Evolutionary conservation across 2,797 vertebrate genomes (phyloP).

Genomic region (Coranthus polyacanthus): DNA sequence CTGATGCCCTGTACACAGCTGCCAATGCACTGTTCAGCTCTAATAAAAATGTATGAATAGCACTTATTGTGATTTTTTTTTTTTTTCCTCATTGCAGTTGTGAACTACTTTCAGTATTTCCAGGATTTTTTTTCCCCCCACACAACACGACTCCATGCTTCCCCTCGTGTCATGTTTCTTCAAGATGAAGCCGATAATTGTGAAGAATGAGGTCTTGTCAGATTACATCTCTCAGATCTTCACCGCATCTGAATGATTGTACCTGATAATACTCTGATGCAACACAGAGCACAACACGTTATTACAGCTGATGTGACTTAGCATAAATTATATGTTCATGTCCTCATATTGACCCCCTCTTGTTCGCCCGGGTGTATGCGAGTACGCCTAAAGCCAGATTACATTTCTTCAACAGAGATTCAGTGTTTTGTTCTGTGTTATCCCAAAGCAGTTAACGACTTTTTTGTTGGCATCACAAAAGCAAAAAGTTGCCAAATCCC

Average conservation of each 20-base stretch:
- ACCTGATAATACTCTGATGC: too few species aligned
- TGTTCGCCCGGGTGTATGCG: too few species aligned
- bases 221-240: background rate
- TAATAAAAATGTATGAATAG: background rate
- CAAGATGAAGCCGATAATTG: conserved; percentile 3
- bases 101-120: background rate
- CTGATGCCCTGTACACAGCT: background rate
- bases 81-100: background rate
- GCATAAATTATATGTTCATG: conserved; percentile 7
- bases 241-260: background rate
- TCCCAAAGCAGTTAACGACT: too few species aligned
- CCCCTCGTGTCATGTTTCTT: too few species aligned
- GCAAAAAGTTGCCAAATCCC: too few species aligned
- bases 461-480: too few species aligned
- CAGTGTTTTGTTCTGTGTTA: too few species aligned
- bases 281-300: conserved; percentile 1
- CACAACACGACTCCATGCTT: too few species aligned
- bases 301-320: conserved; percentile 9
- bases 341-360: background rate
- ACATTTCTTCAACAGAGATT: background rate
- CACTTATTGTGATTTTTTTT: background rate
- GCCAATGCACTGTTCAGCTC: background rate
- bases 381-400: background rate
- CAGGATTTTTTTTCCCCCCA: background rate
- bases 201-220: conserved; percentile 14